Evolutionary conservation across 2,888 invertebrate species (phyloP).

Genomic region (Dexiosoma caninum): DNA sequence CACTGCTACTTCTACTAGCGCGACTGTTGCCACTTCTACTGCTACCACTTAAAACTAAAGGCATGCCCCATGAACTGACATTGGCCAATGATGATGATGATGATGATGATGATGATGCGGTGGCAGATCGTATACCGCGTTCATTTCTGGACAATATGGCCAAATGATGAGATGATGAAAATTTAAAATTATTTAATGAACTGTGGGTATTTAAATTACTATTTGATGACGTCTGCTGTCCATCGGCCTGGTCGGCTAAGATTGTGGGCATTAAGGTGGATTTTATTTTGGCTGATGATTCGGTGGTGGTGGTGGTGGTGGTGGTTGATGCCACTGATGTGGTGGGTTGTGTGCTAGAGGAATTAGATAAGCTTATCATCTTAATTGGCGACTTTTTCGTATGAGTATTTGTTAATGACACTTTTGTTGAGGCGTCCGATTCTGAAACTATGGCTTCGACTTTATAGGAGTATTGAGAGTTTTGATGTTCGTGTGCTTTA

Average conservation of each 20-base stretch:
- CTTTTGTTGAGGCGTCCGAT: slow-evolving; percentile 6
- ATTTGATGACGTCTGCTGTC: background rate
- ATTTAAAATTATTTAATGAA: slow-evolving; percentile 64
- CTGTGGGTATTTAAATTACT: slow-evolving; percentile 26
- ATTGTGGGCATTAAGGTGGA: slow-evolving; percentile 53
- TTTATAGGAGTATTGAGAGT: slow-evolving; percentile 11
- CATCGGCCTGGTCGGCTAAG: slow-evolving; percentile 39
- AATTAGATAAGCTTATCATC: slow-evolving; percentile 55
- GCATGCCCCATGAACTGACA: slow-evolving; percentile 30
- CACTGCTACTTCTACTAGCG: slow-evolving; percentile 39
- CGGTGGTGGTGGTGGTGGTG: slow-evolving; percentile 61
- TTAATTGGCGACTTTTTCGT: slow-evolving; percentile 53
- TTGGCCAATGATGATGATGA: slow-evolving; percentile 17
- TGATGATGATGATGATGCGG: background rate
- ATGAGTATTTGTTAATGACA: slow-evolving; percentile 55
- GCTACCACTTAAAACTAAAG: background rate
- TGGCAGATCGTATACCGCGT: slow-evolving; percentile 73
- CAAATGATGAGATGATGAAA: slow-evolving; percentile 67
- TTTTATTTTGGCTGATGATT: slow-evolving; percentile 53
- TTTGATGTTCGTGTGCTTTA: slow-evolving; percentile 14
- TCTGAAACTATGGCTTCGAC: background rate
- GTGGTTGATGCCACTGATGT: slow-evolving; percentile 56
- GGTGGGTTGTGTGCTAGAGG: slow-evolving; percentile 29
- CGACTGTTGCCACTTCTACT: slow-evolving; percentile 35
- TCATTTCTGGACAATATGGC: slow-evolving; percentile 76